These are phyloP conservation scores for Resseliella maxima DNA, from an alignment of 2,888 invertebrate genomes.

Conservation along the genomic window DNA sequence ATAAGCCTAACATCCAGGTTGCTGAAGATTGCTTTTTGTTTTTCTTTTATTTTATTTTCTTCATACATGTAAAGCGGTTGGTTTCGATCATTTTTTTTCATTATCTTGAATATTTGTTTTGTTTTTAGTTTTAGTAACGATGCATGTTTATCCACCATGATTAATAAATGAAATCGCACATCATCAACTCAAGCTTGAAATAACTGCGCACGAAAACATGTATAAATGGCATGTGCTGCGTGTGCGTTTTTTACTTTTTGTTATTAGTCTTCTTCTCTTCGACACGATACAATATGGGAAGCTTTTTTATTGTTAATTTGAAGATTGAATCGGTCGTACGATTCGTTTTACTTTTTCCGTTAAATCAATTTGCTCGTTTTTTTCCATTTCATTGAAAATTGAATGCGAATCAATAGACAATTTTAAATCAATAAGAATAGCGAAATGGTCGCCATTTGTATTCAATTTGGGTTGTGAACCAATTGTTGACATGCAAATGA, in stretches of 20 bases:
- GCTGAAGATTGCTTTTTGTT: constrained; percentile 9
- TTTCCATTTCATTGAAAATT: constrained; percentile 5
- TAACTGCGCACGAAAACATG: constrained; percentile 16
- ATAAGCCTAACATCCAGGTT: not conserved
- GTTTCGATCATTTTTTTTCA: constrained; percentile 41
- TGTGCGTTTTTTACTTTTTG: not conserved
- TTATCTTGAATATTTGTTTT: constrained; percentile 24
- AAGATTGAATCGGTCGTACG: not conserved
- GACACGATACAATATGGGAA: not conserved
- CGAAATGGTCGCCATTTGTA: constrained; percentile 14
- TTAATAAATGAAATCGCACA: constrained; percentile 17
- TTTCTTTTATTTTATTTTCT: constrained; percentile 41
- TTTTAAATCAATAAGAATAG: not conserved
- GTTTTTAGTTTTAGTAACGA: constrained; percentile 24
- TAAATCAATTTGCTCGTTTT: constrained; percentile 29
- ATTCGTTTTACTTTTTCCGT: constrained; percentile 31
- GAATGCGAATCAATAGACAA: not conserved
- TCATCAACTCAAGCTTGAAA: constrained; percentile 38
- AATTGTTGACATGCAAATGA: constrained; percentile 16
- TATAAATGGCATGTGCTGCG: not conserved
- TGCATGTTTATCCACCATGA: constrained; percentile 47
- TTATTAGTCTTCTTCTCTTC: not conserved
- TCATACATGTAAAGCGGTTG: not conserved
- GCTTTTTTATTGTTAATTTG: not conserved
- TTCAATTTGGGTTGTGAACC: constrained; percentile 17